Evolutionary conservation across 2,888 invertebrate species (phyloP), one percentile per base, ranked within the genome.

Genomic region (Amblyteles armatorius): DNA sequence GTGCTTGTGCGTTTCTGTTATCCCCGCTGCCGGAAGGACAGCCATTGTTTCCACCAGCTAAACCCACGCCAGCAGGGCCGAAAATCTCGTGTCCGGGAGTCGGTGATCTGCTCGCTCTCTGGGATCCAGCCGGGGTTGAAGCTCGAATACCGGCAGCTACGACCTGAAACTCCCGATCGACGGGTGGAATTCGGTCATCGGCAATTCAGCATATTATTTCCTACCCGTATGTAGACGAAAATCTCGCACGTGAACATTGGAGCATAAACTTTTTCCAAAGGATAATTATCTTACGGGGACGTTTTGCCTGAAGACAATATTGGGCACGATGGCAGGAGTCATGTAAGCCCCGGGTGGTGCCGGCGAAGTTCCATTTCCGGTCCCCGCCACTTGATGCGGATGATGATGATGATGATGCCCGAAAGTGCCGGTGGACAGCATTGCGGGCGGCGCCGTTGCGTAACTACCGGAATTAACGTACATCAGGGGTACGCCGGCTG

Each of bases 391-490:
- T 84, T 93, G 93, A 71, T 85, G 85, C 26, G 77, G 83, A 79
- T 83, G 84, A 67, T 78, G 85, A 77, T 85, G 85, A 73, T 84
- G 84, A 63, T 85, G 85, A 83, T 92, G 93, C 11, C 93, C 91
- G 73, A 92, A 93, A 9, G 91, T 90, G 55, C 92, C 92, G 29
- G 91, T 85, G 2, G 92, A 88, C 65, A 93, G 89, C 90, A 93
- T 91, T 3, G 92, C 87, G 19, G 92, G 91, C 36, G 93, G 90
- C 3, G 92, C 89, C 4, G 63, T 33, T n/a, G 88, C 87, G 80
- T 93, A 93, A 68, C 89, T 92, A 19, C 91, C 91, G n/a, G 93
- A 93, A 85, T 94, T 94, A 3, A 94, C 91, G 65, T 93, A 94
- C 93, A 94, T 93, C 84, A 94, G 69, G 9, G 94, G 93, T 81